Evolutionary conservation across 2,888 invertebrate species (phyloP).

Genomic region (Drosophila stalkeri): DNA sequence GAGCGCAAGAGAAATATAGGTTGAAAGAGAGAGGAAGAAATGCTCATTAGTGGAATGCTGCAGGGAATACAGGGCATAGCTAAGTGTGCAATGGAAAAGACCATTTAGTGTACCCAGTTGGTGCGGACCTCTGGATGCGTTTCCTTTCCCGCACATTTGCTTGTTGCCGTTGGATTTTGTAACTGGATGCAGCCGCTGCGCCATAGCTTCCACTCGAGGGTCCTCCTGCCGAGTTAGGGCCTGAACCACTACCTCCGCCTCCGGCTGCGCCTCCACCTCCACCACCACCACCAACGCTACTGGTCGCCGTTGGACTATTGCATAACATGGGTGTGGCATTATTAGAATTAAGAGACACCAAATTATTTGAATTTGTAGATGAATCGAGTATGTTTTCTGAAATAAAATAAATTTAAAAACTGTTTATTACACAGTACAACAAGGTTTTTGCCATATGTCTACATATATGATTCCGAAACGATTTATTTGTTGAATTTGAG

Average conservation of each 20-base stretch:
- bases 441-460: background rate
- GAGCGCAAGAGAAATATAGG: conserved; percentile 42
- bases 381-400: conserved; percentile 81
- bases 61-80: background rate
- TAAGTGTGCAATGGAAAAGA: conserved; percentile 77
- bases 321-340: conserved; percentile 70
- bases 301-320: conserved; percentile 78
- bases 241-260: conserved; percentile 28
- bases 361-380: conserved; percentile 72
- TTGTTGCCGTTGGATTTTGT: conserved; percentile 94
- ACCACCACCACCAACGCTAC: conserved; percentile 42
- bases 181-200: conserved; percentile 83
- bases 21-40: conserved; percentile 7
- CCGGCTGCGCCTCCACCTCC: conserved; percentile 41
- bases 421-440: background rate
- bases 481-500: background rate
- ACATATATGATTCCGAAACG: background rate
- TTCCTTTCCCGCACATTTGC: conserved; percentile 98
- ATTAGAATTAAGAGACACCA: conserved; percentile 60
- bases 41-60: conserved; percentile 50
- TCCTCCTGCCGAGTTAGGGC: conserved; percentile 30
- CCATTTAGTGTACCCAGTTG: conserved; percentile 90
- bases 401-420: conserved; percentile 33
- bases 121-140: conserved; percentile 98
- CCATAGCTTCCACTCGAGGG: conserved; percentile 55